These are phyloP conservation scores for Mungos mungo DNA, from an alignment of 2,113 vertebrate genomes.

Conservation along the genomic window DNA sequence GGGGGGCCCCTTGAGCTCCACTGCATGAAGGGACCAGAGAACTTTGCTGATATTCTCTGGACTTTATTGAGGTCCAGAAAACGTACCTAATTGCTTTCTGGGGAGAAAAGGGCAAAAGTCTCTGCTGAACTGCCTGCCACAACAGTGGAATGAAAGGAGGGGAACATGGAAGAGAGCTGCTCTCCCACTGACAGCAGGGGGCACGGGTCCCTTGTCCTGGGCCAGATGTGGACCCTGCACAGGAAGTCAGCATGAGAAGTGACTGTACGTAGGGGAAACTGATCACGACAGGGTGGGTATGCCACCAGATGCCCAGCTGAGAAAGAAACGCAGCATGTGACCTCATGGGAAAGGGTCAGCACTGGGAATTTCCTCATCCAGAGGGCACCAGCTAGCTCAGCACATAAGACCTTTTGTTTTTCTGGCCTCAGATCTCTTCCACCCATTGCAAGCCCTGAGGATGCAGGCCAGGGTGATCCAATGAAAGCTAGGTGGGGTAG, in stretches of 20 bases:
- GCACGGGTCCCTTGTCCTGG: background rate
- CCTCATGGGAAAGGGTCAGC: background rate
- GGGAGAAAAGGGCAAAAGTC: background rate
- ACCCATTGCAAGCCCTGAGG: background rate
- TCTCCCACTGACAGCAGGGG: background rate
- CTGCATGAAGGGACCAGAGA: background rate
- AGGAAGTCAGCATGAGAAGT: background rate
- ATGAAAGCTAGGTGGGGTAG: background rate
- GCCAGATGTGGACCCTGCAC: background rate
- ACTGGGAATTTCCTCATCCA: background rate
- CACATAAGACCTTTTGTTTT: background rate
- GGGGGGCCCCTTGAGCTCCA: too few relatives aligned
- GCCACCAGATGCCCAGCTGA: background rate
- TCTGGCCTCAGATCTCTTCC: background rate
- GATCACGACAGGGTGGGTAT: fast-evolving
- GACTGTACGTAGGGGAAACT: background rate
- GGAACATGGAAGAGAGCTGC: background rate
- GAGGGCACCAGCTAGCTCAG: background rate
- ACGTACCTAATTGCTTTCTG: background rate
- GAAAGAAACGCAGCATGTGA: background rate
- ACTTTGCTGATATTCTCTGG: background rate
- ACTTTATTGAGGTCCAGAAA: background rate
- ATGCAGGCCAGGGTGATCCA: background rate
- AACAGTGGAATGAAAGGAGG: background rate
- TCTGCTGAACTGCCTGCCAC: background rate